A percentile compares a stretch with the other conserved stretches of the same genome.
phyloP scores from a whole-genome alignment of 2,113 vertebrate genomes.

The Lonchura striata region DNA sequence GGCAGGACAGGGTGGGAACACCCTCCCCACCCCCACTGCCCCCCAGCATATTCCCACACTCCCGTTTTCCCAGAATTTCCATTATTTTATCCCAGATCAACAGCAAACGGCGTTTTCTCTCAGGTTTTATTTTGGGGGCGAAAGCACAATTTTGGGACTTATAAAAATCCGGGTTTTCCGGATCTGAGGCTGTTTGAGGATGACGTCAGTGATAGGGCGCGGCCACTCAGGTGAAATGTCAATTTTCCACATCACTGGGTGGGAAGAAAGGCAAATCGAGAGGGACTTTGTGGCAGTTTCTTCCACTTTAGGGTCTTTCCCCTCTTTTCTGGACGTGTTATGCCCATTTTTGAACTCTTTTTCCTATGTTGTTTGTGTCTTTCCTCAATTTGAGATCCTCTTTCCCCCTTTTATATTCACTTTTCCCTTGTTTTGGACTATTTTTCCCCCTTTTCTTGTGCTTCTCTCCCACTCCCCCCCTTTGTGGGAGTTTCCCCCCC shows the following conservation, averaged over 20 bases:
- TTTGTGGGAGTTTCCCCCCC: not conserved
- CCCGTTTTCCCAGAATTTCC: not conserved
- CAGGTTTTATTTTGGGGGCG: not conserved
- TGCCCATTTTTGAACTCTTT: not conserved
- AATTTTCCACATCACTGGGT: not conserved
- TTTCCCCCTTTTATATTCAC: too few relatives aligned
- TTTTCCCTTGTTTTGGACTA: not conserved
- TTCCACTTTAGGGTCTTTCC: rapidly evolving
- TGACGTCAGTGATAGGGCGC: not conserved
- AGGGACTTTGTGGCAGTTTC: not conserved
- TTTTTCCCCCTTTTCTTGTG: rapidly evolving
- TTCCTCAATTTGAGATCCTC: rapidly evolving
- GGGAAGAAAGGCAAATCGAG: not conserved
- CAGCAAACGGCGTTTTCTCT: not conserved
- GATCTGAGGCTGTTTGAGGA: not conserved
- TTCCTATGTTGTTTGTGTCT: not conserved
- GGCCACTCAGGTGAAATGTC: not conserved
- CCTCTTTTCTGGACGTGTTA: not conserved
- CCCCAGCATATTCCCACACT: not conserved
- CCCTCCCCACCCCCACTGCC: too few relatives aligned
- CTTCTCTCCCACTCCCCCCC: too few relatives aligned
- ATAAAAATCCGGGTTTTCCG: not conserved
- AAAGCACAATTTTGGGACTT: not conserved
- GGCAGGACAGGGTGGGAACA: not conserved
- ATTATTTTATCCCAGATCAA: not conserved